phyloP scores from a whole-genome alignment of 2,888 invertebrate genomes.

The Andrena bicolor region DNA sequence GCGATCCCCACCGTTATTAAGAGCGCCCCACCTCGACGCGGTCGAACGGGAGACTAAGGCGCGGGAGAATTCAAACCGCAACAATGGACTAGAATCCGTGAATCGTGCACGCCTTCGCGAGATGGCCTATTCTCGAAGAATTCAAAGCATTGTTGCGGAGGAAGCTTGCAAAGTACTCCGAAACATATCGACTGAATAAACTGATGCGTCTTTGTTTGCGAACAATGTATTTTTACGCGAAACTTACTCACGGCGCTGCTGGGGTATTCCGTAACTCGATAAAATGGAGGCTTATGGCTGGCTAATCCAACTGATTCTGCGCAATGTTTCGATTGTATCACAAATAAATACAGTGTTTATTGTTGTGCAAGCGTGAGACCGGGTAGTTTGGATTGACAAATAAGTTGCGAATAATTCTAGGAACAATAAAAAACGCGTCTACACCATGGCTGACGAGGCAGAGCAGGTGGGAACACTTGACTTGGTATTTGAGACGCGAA shows the following conservation, averaged over 20 bases:
- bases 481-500: neutral
- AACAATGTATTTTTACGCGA: neutral
- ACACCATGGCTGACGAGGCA: slow-evolving; percentile 80
- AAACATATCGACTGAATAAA: neutral
- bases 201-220: neutral
- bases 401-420: slow-evolving; percentile 2
- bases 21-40: slow-evolving; percentile 22
- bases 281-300: slow-evolving; percentile 30
- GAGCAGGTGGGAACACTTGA: slow-evolving; percentile 76
- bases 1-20: slow-evolving; percentile 22
- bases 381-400: neutral
- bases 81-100: too few species aligned
- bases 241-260: slow-evolving; percentile 37
- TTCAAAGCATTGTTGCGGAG: neutral
- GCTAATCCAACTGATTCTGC: slow-evolving; percentile 40
- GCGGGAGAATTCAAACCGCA: slow-evolving; percentile 36
- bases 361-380: neutral
- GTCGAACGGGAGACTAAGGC: neutral
- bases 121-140: too few species aligned
- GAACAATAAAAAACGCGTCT: neutral
- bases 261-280: neutral
- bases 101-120: neutral
- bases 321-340: slow-evolving; percentile 5
- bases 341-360: slow-evolving; percentile 9
- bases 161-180: neutral